These are phyloP conservation scores for Drosophila sechellia DNA, from an alignment of 1,140 invertebrate species.

Conservation along the genomic window DNA sequence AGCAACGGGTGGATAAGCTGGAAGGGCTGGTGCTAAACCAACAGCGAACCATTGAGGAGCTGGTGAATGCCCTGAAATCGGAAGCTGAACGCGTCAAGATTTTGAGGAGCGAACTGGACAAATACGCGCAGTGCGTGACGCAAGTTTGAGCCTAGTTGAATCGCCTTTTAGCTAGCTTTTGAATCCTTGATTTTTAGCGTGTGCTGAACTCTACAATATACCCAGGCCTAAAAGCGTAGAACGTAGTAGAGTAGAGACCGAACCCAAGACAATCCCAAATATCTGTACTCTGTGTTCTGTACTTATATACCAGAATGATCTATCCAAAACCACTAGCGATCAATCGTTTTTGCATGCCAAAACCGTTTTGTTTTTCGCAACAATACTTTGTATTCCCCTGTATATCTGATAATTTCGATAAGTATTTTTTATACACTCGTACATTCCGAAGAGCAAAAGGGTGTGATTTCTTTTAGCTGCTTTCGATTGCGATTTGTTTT, in stretches of 20 bases:
- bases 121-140: conserved; percentile 87
- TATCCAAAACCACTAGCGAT: conserved; percentile 33
- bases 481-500: conserved; percentile 78
- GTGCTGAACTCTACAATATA: conserved; percentile 53
- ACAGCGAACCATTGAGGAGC: conserved; percentile 86
- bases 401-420: conserved; percentile 69
- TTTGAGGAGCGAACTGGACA: conserved; percentile 87
- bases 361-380: conserved; percentile 53
- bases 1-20: conserved; percentile 86
- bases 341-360: conserved; percentile 66
- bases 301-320: conserved; percentile 49
- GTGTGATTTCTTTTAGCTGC: conserved; percentile 72
- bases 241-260: conserved; percentile 36
- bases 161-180: conserved; percentile 71
- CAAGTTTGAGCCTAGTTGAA: conserved; percentile 85
- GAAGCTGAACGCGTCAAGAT: conserved; percentile 87
- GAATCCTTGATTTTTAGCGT: conserved; percentile 52
- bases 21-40: conserved; percentile 87
- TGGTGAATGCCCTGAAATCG: conserved; percentile 85
- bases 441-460: conserved; percentile 33
- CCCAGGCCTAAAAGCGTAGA: conserved; percentile 63
- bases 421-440: conserved; percentile 71
- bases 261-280: conserved; percentile 60
- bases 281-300: conserved; percentile 49
- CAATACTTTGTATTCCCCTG: conserved; percentile 41